Evolutionary conservation across 1,140 invertebrate species (phyloP), one percentile per base, ranked within the genome.

Genomic region (Caerostris extrusa): DNA sequence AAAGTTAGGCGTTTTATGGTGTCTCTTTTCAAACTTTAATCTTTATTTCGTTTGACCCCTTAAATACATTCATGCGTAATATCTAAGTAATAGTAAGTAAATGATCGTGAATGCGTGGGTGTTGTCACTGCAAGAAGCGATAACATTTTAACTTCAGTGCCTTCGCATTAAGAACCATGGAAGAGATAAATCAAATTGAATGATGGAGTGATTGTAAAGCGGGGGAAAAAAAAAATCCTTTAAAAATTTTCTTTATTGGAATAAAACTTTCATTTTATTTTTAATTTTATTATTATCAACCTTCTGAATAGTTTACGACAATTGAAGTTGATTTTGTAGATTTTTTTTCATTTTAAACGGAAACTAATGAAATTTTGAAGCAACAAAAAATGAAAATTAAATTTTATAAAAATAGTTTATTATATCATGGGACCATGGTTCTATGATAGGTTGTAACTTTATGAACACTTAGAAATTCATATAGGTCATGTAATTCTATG

Each of bases 21-120:
- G 86, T 90, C 53, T 57, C 67, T 34, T 34, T 34, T 85, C n/a
- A 58, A 8, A 12, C 58, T 17, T 87, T 85, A 14, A 88, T 88
- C 88, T 57, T 90, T 56, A 71, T 90, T 56, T 71, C 88, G 19
- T 71, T 57, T 90, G 64, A 90, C 88, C 69, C 64, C 53, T 71
- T 17, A 57, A 55, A 71, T 7, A 7, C 60, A 85, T n/a, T 34
- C 17, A 34, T n/a, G 56, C 60, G 12, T 53, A 69, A 77, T 77
- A 19, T 7, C 6, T 10, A 2, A 7, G 64, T 90, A 67, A 69
- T 77, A 61, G 4, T 90, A 77, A 77, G 88, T 71, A 90, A 69
- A 71, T 71, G 88, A 71, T 90, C 17, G 58, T 19, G 67, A 69
- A 50, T 55, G 55, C 14, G 60, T 50, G n/a, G 85, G 85, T 87